Percentiles rank a stretch among this genome's conserved stretches.
These are phyloP conservation scores for Yponomeuta cagnagella DNA, from an alignment of 2,888 invertebrate species.

Conservation along the genomic window DNA sequence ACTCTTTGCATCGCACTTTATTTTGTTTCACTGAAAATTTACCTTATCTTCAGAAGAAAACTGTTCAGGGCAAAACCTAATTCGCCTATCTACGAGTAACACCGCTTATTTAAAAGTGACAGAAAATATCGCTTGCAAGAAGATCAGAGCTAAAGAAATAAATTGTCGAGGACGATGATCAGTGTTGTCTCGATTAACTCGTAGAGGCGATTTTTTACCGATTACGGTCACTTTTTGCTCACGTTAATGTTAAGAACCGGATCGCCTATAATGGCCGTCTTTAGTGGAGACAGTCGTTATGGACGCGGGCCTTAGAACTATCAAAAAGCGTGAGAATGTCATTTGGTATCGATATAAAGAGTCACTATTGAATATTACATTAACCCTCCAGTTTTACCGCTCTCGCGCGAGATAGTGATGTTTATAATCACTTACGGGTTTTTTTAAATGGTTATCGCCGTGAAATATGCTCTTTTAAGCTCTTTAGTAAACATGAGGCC, in stretches of 20 bases:
- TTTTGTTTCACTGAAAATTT: too few relatives aligned
- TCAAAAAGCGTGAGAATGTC: constrained; percentile 36
- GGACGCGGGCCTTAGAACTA: constrained; percentile 18
- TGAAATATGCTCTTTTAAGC: background rate
- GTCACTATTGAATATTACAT: constrained; percentile 37
- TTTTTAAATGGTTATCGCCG: constrained; percentile 6
- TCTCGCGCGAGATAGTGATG: constrained; percentile 12
- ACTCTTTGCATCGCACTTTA: too few relatives aligned
- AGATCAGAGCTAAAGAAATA: background rate
- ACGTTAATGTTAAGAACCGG: background rate
- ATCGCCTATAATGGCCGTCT: constrained; percentile 1
- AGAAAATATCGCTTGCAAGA: too few relatives aligned
- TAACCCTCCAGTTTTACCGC: constrained; percentile 33
- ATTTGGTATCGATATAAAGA: constrained; percentile 27
- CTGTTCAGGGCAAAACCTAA: too few relatives aligned
- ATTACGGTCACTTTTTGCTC: background rate
- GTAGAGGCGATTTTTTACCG: background rate
- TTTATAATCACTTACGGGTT: constrained; percentile 4
- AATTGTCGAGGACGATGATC: background rate
- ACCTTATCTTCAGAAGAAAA: too few relatives aligned
- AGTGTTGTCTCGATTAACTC: background rate
- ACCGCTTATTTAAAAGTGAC: too few relatives aligned
- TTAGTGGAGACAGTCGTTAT: constrained; percentile 22
- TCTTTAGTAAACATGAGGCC: background rate
- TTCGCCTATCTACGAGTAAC: too few relatives aligned